Percentiles rank a stretch among this genome's conserved stretches.
Conservation (phyloP, 2,113 vertebrate species). For the Malurus cyaneus region DNA sequence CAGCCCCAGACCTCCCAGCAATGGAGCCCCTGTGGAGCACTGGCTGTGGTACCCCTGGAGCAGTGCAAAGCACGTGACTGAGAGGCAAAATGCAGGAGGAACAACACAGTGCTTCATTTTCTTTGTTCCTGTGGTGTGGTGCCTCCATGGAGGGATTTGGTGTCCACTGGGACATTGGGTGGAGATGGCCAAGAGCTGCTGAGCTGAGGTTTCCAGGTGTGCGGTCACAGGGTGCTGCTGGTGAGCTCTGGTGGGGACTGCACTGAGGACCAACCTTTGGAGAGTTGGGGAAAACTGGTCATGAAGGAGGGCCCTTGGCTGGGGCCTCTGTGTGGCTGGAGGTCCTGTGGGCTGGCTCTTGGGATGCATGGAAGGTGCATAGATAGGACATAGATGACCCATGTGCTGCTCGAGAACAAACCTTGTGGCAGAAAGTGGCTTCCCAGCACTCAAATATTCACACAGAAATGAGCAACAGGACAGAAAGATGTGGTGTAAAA, state of each 20-base stretch:
- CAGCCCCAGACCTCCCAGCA: background rate
- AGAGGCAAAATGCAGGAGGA: background rate
- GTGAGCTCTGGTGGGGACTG: background rate
- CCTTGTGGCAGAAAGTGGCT: background rate
- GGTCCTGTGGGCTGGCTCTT: background rate
- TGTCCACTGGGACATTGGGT: background rate
- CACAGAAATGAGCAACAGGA: slow-evolving; percentile 22
- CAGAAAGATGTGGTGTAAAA: background rate
- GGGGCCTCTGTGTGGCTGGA: background rate
- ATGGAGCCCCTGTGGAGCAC: accelerated
- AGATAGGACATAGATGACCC: background rate
- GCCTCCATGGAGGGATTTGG: background rate
- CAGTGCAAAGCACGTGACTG: background rate
- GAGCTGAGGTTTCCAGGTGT: background rate
- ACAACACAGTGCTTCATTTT: accelerated
- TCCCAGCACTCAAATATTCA: background rate
- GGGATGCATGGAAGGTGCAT: background rate
- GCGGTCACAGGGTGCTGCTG: background rate
- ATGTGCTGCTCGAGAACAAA: accelerated
- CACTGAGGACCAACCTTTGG: accelerated
- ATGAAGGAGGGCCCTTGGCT: background rate
- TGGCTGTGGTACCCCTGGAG: accelerated
- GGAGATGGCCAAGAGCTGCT: no score
- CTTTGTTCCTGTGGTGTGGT: background rate
- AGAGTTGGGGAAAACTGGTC: background rate